Percentiles rank a stretch among this genome's conserved stretches.
Conservation (phyloP, 2,797 vertebrate species). For the Xerus rutilus region DNA sequence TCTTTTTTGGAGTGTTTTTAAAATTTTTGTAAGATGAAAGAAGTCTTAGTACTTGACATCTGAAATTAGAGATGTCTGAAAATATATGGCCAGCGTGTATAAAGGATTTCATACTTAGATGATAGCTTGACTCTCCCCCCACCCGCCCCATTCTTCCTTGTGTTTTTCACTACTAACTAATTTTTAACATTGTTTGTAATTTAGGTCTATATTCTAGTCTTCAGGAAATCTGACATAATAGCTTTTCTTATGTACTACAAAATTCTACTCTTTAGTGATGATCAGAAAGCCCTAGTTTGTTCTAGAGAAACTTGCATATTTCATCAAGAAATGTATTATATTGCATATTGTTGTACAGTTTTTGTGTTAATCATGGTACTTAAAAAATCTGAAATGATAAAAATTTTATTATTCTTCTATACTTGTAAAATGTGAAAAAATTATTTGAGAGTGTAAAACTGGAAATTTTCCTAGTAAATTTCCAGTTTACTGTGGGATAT, state of each 20-base stretch:
- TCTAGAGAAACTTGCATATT: neutral
- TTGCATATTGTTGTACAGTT: neutral
- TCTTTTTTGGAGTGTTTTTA: conserved; percentile 3
- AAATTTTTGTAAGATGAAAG: conserved; percentile 27
- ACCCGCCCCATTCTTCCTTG: neutral
- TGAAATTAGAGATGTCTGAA: conserved; percentile 25
- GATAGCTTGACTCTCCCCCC: neutral
- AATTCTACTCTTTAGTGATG: neutral
- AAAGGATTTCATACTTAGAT: neutral
- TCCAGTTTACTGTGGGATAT: neutral
- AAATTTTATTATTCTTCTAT: conserved; percentile 34
- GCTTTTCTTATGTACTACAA: neutral
- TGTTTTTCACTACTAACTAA: neutral
- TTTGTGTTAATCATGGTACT: conserved; percentile 49
- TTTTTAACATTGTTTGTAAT: conserved; percentile 3
- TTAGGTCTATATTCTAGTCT: conserved; percentile 3
- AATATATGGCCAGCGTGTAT: neutral
- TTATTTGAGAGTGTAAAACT: conserved; percentile 21
- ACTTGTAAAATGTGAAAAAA: conserved; percentile 40
- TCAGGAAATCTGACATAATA: neutral
- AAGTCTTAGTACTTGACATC: conserved; percentile 15
- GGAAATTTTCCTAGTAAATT: conserved; percentile 59
- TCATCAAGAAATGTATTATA: conserved; percentile 22
- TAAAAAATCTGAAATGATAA: conserved; percentile 56
- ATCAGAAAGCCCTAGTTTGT: conserved; percentile 19